Conservation (phyloP, 2,113 vertebrate species). For the Gobiocypris rarus region DNA sequence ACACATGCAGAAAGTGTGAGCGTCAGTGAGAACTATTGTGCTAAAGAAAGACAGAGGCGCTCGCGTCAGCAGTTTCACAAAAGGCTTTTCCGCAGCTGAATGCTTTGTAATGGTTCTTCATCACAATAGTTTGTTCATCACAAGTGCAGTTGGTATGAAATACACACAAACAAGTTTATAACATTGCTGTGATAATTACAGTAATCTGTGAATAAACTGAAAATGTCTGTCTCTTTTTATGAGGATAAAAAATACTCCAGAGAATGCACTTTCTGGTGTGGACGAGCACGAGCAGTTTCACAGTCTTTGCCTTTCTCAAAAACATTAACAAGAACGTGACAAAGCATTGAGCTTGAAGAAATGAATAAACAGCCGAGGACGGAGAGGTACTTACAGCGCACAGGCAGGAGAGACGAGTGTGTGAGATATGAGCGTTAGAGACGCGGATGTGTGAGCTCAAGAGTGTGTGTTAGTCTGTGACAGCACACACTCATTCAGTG, state of each 20-base stretch:
- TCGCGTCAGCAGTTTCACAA: slow-evolving; percentile 47
- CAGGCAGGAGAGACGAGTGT: slow-evolving; percentile 3
- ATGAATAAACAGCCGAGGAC: not conserved
- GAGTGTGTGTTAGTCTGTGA: slow-evolving; percentile 32
- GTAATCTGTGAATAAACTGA: not conserved
- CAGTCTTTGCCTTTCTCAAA: not conserved
- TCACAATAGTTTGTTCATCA: slow-evolving; percentile 8
- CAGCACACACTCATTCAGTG: slow-evolving; percentile 47
- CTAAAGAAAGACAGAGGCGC: not conserved
- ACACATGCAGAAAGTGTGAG: not conserved
- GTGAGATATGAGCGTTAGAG: not conserved
- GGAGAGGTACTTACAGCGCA: slow-evolving; percentile 11
- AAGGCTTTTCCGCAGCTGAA: slow-evolving; percentile 18
- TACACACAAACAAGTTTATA: too few relatives aligned
- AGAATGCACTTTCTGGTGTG: not conserved
- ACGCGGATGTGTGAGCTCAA: slow-evolving; percentile 11
- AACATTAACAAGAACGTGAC: not conserved
- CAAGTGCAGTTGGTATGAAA: not conserved
- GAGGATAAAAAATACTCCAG: too few relatives aligned
- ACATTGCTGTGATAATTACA: not conserved
- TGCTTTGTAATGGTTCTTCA: not conserved
- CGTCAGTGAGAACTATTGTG: not conserved
- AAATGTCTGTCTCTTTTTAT: not conserved
- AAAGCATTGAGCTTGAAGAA: not conserved
- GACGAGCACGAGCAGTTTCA: not conserved